Evolutionary conservation across 2,888 invertebrate genomes (phyloP).

Genomic region (Melanotus villosus): DNA sequence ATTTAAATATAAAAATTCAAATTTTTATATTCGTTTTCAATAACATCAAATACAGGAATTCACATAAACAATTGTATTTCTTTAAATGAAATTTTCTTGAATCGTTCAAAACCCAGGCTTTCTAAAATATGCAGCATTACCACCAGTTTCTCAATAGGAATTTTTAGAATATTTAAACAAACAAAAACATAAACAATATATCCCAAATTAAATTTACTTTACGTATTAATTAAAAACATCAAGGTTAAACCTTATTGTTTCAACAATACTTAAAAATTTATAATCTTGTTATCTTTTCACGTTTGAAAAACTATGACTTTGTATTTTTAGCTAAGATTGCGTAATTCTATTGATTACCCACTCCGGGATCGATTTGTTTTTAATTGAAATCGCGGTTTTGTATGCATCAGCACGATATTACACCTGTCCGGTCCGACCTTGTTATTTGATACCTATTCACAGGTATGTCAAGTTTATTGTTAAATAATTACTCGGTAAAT

Average conservation of each 20-base stretch:
- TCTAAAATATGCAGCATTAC: too few species aligned
- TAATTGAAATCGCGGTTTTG: not conserved
- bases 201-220: not conserved
- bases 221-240: not conserved
- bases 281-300: not conserved
- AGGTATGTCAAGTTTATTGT: too few species aligned
- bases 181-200: not conserved
- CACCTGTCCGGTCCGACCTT: not conserved
- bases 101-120: too few species aligned
- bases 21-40: too few species aligned
- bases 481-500: not conserved
- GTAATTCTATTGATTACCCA: slow-evolving; percentile 17
- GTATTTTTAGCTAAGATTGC: not conserved
- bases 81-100: too few species aligned
- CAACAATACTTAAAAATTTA: not conserved
- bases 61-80: too few species aligned
- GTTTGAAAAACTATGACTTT: too few species aligned
- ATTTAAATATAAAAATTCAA: too few species aligned
- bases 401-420: not conserved
- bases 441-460: slow-evolving; percentile 1
- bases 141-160: too few species aligned
- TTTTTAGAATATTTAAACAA: not conserved
- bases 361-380: slow-evolving; percentile 8
- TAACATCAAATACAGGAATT: too few species aligned
- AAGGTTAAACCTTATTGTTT: slow-evolving; percentile 2